These are phyloP conservation scores for Columba janthina DNA, from an alignment of 2,113 vertebrate genomes.

Conservation along the genomic window DNA sequence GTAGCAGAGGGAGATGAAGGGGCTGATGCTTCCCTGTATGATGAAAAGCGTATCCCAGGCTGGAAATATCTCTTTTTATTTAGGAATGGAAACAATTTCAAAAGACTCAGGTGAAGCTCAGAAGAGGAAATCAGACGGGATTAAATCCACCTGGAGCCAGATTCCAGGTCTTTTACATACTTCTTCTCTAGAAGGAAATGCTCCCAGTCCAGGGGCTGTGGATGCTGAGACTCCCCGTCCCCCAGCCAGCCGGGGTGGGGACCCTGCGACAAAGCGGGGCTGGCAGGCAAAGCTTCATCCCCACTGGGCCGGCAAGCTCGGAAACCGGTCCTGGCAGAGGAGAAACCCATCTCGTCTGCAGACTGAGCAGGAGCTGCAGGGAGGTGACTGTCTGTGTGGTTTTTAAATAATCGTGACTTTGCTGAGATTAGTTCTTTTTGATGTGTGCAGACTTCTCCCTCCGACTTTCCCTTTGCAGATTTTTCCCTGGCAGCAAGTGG, in stretches of 20 bases:
- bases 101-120: not conserved
- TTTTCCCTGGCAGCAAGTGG: not conserved
- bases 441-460: not conserved
- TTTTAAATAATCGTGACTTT: conserved; percentile 14
- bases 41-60: not conserved
- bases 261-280: not conserved
- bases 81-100: not conserved
- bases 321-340: not conserved
- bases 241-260: not conserved
- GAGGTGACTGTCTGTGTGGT: not conserved
- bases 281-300: not conserved
- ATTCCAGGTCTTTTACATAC: not conserved
- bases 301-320: not conserved
- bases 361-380: not conserved
- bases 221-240: not conserved
- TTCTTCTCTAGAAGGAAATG: not conserved
- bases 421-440: conserved; percentile 29
- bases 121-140: not conserved
- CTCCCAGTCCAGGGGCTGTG: not conserved
- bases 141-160: conserved; percentile 9
- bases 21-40: not conserved
- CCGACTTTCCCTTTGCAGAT: not conserved
- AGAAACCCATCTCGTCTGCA: not conserved
- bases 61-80: not conserved
- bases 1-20: not conserved